Conservation (phyloP, 2,888 invertebrate genomes). For the Leptinotarsa peninsularis region DNA sequence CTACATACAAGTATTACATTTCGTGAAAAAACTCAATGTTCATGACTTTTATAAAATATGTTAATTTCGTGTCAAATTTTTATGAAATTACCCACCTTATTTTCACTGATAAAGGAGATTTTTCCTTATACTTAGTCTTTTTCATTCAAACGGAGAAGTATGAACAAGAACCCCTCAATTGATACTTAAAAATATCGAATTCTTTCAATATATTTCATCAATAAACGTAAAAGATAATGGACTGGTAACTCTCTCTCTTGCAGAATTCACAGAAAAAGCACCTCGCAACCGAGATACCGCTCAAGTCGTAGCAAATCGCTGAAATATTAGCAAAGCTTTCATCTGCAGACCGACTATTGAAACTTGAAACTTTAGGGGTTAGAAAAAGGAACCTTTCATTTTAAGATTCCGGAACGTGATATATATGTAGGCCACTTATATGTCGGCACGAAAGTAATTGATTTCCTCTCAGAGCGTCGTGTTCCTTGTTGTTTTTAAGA, state of each 20-base stretch:
- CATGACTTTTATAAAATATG: no score
- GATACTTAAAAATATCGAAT: constrained; percentile 38
- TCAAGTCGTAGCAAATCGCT: constrained; percentile 57
- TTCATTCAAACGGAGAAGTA: background rate
- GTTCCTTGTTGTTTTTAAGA: constrained; percentile 28
- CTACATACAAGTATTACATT: no score
- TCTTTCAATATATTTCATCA: constrained; percentile 39
- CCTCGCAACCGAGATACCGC: constrained; percentile 34
- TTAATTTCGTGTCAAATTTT: no score
- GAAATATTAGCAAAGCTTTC: constrained; percentile 59
- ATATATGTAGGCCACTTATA: constrained; percentile 52
- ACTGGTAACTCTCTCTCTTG: constrained; percentile 41
- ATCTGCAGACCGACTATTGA: constrained; percentile 56
- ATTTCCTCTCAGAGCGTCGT: constrained; percentile 52
- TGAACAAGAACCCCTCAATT: background rate
- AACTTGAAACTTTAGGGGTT: constrained; percentile 58
- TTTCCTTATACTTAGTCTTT: background rate
- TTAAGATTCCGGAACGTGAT: constrained; percentile 42
- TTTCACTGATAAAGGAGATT: background rate
- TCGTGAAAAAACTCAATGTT: no score
- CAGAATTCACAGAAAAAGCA: constrained; percentile 34
- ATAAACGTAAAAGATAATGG: constrained; percentile 45
- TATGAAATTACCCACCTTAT: no score
- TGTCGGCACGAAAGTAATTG: constrained; percentile 57
- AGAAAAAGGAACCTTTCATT: constrained; percentile 53